Conservation (phyloP, 2,888 invertebrate genomes). For the Heliconius ethilla region DNA sequence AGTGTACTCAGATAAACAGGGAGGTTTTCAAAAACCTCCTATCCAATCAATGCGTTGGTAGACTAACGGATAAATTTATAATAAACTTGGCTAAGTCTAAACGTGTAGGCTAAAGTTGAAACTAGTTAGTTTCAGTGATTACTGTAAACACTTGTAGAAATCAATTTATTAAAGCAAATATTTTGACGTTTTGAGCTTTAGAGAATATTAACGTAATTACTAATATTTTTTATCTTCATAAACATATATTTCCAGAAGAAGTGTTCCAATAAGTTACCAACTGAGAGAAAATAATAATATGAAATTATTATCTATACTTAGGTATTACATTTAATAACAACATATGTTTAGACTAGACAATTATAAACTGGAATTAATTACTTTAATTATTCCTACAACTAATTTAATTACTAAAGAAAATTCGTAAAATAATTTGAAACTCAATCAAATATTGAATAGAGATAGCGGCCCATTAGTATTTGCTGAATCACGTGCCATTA, state of each 20-base stretch:
- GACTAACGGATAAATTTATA: neutral
- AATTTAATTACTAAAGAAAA: neutral
- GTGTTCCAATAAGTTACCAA: no score
- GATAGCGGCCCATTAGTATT: slow-evolving; percentile 48
- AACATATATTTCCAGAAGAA: no score
- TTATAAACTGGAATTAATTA: neutral
- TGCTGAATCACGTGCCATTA: slow-evolving; percentile 65
- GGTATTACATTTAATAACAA: no score
- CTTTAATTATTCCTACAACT: neutral
- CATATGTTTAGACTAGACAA: no score
- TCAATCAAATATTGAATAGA: slow-evolving; percentile 32
- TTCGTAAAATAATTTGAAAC: neutral
- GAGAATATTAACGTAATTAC: neutral
- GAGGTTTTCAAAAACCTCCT: slow-evolving; percentile 29
- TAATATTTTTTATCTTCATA: no score
- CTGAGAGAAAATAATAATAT: no score
- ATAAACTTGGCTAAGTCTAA: slow-evolving; percentile 15
- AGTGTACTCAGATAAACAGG: slow-evolving; percentile 29
- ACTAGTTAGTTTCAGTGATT: slow-evolving; percentile 9
- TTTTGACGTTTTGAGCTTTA: neutral
- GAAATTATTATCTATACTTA: no score
- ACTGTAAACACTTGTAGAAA: neutral
- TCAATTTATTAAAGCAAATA: neutral
- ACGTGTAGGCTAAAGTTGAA: slow-evolving; percentile 8
- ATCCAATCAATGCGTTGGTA: slow-evolving; percentile 23